Percentiles rank a stretch among this genome's conserved stretches.
phyloP scores from a whole-genome alignment of 2,888 invertebrate species.

The Folsomia candida region DNA sequence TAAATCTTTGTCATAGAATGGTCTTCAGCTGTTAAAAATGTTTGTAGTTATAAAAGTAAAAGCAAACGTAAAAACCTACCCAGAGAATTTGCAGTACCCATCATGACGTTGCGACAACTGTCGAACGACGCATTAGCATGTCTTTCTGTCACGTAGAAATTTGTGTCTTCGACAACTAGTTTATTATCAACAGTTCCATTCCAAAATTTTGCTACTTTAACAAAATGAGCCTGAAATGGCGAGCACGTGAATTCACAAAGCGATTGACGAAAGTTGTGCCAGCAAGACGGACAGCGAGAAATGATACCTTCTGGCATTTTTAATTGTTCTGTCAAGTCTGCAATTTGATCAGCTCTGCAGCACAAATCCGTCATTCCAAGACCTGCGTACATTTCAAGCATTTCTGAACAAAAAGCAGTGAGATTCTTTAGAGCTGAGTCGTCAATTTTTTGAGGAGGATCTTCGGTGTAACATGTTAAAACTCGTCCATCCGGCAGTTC shows the following conservation, averaged over 20 bases:
- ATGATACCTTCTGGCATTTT: slow-evolving; percentile 66
- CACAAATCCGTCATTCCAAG: slow-evolving; percentile 36
- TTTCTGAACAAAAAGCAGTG: slow-evolving; percentile 34
- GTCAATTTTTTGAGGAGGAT: slow-evolving; percentile 3
- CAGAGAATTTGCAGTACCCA: slow-evolving; percentile 70
- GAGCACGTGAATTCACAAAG: slow-evolving; percentile 81
- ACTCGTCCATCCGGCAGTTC: slow-evolving; percentile 17
- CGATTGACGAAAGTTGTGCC: slow-evolving; percentile 69
- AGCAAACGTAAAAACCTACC: no score
- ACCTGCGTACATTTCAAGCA: slow-evolving; percentile 17
- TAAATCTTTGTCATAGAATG: no score
- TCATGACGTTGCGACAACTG: slow-evolving; percentile 74
- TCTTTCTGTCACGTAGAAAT: slow-evolving; percentile 53
- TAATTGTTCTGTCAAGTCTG: slow-evolving; percentile 36
- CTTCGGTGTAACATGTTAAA: slow-evolving; percentile 28
- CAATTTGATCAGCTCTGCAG: slow-evolving; percentile 39
- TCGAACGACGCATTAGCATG: slow-evolving; percentile 68
- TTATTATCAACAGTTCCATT: slow-evolving; percentile 14
- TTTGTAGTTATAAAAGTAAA: no score
- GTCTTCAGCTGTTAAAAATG: no score
- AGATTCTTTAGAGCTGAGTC: slow-evolving; percentile 15
- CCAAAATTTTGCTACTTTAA: slow-evolving; percentile 52
- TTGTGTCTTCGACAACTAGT: slow-evolving; percentile 18
- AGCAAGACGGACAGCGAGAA: slow-evolving; percentile 77
- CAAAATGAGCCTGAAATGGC: slow-evolving; percentile 66